phyloP scores from a whole-genome alignment of 2,797 vertebrate genomes.

The Gallirallus australis region DNA sequence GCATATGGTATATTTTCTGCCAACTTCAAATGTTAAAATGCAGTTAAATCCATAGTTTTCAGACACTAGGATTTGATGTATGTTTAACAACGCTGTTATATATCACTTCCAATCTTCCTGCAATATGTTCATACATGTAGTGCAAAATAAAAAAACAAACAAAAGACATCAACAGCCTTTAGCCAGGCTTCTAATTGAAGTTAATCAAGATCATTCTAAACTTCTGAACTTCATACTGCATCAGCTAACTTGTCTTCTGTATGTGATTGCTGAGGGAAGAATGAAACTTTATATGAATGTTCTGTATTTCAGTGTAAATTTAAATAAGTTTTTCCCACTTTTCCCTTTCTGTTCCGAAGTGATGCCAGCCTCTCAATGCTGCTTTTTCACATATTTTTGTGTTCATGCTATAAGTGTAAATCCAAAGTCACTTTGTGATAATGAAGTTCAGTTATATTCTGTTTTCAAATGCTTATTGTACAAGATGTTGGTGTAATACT shows the following conservation, averaged over 20 bases:
- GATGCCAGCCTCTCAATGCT: not conserved
- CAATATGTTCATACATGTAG: not conserved
- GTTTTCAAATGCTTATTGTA: not conserved
- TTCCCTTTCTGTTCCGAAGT: not conserved
- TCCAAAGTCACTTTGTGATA: not conserved
- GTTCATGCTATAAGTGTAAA: not conserved
- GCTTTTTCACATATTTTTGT: not conserved
- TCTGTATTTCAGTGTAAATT: not conserved
- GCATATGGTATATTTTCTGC: not conserved
- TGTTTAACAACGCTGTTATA: accelerated
- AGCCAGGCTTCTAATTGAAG: not conserved
- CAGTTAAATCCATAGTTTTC: not conserved
- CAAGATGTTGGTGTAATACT: not conserved
- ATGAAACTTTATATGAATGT: not conserved
- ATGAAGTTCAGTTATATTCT: not conserved
- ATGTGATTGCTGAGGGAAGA: not conserved
- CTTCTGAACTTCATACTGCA: not conserved
- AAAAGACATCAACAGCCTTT: not conserved
- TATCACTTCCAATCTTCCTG: not conserved
- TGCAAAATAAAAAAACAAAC: not conserved
- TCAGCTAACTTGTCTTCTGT: not conserved
- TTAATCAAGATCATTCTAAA: not conserved
- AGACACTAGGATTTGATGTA: not conserved
- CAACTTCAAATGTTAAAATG: not conserved
- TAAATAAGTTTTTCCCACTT: not conserved